Percentiles rank a stretch among this genome's conserved stretches.
These are phyloP conservation scores for Pterostichus madidus DNA, from an alignment of 2,888 invertebrate species.

Conservation along the genomic window DNA sequence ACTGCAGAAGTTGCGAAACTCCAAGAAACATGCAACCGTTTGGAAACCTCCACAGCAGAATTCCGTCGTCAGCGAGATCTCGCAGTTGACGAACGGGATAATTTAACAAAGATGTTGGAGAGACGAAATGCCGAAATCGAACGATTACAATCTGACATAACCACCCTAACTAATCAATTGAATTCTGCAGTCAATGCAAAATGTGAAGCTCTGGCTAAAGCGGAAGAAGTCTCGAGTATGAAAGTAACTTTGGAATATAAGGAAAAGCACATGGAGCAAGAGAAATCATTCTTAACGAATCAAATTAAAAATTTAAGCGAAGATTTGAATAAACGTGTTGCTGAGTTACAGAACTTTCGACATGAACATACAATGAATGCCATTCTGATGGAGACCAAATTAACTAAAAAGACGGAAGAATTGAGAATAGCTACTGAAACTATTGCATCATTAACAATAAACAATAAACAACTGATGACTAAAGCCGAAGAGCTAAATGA, in stretches of 20 bases:
- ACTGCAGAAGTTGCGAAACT: constrained; percentile 83
- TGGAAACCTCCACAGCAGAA: constrained; percentile 84
- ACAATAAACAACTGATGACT: constrained; percentile 83
- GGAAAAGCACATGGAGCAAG: constrained; percentile 91
- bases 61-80: constrained; percentile 85
- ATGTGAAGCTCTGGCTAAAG: constrained; percentile 89
- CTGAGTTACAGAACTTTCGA: constrained; percentile 87
- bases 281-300: constrained; percentile 86
- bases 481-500: constrained; percentile 85
- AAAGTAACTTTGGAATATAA: constrained; percentile 89
- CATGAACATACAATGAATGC: constrained; percentile 85
- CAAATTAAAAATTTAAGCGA: constrained; percentile 89
- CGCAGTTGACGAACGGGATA: constrained; percentile 87
- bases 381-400: constrained; percentile 86
- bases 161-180: constrained; percentile 86
- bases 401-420: constrained; percentile 90
- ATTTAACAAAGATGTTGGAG: constrained; percentile 85
- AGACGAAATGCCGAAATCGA: constrained; percentile 87
- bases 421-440: constrained; percentile 85
- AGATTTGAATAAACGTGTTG: constrained; percentile 88
- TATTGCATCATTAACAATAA: constrained; percentile 84
- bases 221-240: constrained; percentile 90
- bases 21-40: constrained; percentile 81
- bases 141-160: constrained; percentile 84
- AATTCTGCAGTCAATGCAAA: constrained; percentile 88